Evolutionary conservation across 2,797 vertebrate genomes (phyloP), one percentile per base, ranked within the genome.

Genomic region (Bufotes viridis): DNA sequence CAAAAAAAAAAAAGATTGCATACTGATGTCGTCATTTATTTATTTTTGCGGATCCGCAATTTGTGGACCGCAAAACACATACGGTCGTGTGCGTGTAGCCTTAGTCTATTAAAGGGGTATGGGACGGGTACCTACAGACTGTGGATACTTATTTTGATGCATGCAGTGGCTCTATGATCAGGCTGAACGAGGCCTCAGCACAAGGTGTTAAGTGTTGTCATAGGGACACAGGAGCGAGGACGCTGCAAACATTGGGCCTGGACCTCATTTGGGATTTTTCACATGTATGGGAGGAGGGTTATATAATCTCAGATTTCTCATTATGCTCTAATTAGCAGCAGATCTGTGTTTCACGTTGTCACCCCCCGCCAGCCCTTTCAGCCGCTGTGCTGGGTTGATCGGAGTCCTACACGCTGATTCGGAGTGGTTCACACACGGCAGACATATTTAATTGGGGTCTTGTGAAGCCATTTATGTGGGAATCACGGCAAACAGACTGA

Each of bases 391-490:
- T 6, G 22, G 22, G 12, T 26, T 24, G 49, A 18, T 24, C 4
- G 75, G 20, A 53, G 49, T 15, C 22, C 22, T 55, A 2, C 76
- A 4, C n/a, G 13, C 7, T 78, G 13, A 11, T 17, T 10, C 24
- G 34, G 24, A 2, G n/a, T 14, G n/a, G 55, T 58, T 58, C 55
- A 61, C 78, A 80, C 57, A 6, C 78, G 4, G 29, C 81, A 82
- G 61, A 69, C 17, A 81, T n/a, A 69, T 80, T 42, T 70, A 72
- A 58, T 65, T 29, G 69, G 86, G 20, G 78, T 74, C 76, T 80
- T 80, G 78, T 15, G 57, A 81, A 87, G 67, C n/a, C 78, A 87
- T 87, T 87, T 75, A 29, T 51, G 57, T 11, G 34, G 49, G 61
- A 65, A 29, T 22, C 69, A 6, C 14, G 24, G 78, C 10, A 7